These are phyloP conservation scores for Drosophila azteca DNA, from an alignment of 1,140 invertebrate species.

Conservation along the genomic window DNA sequence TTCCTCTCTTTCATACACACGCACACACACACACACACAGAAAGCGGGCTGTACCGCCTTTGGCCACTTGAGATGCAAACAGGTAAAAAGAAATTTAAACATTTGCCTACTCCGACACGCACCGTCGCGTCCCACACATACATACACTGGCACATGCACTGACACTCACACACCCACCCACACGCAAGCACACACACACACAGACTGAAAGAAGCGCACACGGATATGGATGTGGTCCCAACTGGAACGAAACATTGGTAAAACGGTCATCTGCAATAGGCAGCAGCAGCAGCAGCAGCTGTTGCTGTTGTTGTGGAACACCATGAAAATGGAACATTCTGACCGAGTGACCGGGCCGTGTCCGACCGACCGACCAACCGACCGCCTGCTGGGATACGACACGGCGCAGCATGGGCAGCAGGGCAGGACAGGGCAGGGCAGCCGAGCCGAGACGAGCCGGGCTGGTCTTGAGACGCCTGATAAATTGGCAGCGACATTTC, in stretches of 20 bases:
- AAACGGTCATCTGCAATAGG: conserved; percentile 79
- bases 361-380: conserved; percentile 8
- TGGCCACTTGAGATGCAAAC: conserved; percentile 79
- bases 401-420: conserved; percentile 34
- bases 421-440: conserved; percentile 10
- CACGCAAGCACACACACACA: conserved; percentile 4
- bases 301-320: conserved; percentile 46
- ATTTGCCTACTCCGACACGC: conserved; percentile 80
- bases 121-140: conserved; percentile 44
- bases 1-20: conserved; percentile 48
- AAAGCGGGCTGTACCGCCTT: conserved; percentile 15
- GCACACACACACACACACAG: not conserved
- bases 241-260: conserved; percentile 71
- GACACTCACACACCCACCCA: conserved; percentile 12
- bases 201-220: conserved; percentile 6
- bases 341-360: not conserved
- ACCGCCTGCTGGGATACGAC: conserved; percentile 33
- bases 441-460: not conserved
- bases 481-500: conserved; percentile 81
- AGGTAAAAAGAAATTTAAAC: conserved; percentile 80
- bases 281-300: conserved; percentile 26
- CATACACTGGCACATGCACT: conserved; percentile 14
- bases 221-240: not conserved
- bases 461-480: conserved; percentile 52
- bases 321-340: conserved; percentile 41